Percentiles rank a stretch among this genome's conserved stretches.
Conservation (phyloP, 2,797 vertebrate species). For the Cryptoblepharus egeriae region DNA sequence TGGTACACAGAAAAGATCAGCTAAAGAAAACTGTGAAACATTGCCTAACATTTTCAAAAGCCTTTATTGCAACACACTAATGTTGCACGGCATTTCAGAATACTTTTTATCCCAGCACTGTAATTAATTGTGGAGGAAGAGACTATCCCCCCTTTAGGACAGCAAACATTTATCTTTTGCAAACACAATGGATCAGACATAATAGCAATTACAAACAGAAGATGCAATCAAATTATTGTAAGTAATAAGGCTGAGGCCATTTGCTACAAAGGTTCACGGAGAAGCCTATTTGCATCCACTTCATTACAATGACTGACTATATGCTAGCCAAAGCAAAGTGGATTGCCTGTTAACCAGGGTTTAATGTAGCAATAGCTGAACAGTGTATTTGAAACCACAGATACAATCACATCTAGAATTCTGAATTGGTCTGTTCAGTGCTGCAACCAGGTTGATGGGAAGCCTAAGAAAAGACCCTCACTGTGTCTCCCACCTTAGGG, state of each 20-base stretch:
- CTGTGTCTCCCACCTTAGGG: too few relatives aligned
- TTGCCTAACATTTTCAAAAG: constrained; percentile 13
- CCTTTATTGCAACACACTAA: background rate
- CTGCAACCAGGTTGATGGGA: too few relatives aligned
- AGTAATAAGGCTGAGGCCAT: constrained; percentile 44
- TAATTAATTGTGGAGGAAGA: constrained; percentile 37
- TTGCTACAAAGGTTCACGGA: constrained; percentile 31
- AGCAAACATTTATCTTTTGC: constrained; percentile 42
- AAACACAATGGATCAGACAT: constrained; percentile 6
- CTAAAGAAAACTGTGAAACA: constrained; percentile 11
- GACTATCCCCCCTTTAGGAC: constrained; percentile 32
- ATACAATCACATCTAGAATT: background rate
- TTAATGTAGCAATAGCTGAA: constrained; percentile 22
- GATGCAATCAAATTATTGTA: constrained; percentile 39
- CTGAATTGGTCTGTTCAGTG: background rate
- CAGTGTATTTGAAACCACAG: background rate
- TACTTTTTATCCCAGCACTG: constrained; percentile 35
- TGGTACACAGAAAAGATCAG: constrained; percentile 23
- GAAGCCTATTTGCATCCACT: constrained; percentile 37
- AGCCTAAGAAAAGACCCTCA: too few relatives aligned
- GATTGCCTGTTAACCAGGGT: constrained; percentile 32
- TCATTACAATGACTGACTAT: constrained; percentile 20
- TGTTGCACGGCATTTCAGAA: constrained; percentile 20
- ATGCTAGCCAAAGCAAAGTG: constrained; percentile 22
- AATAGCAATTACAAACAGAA: constrained; percentile 43